Base-by-base conservation (phyloP, 2,113 vertebrate genomes). In the Ursus arctos region DNA sequence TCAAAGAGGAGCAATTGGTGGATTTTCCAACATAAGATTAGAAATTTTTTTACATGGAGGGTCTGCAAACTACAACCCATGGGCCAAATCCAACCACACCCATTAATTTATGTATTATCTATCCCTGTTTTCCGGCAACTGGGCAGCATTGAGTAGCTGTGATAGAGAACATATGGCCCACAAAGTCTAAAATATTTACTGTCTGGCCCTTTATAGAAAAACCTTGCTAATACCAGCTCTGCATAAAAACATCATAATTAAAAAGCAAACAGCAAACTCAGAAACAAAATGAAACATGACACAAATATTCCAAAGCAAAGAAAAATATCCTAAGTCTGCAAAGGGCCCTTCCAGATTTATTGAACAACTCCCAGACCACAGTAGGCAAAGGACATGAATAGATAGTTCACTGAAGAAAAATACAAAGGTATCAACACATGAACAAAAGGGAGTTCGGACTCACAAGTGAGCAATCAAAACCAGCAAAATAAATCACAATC, bases 71-170 rank as follows among this genome's bases (percentile, higher is more conserved):
- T 86, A 12, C 40, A 16, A 63, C 4, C 18, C 15, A 4, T 31
- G 21, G 65, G 40, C 31, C 24, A 65, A 71, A 87, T 13, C 59
- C 8, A 19, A 43, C 69, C 36, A n/a, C 0, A 6, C 43, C 43
- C 28, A 6, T 67, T 53, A 33, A 57, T 69, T 77, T 77, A 40
- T 22, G 22, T 22, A 65, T 65, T 6, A 31, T 61, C 16, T 94
- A 6, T 43, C 31, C 33, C 43, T 47, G 9, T 26, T 88, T 77
- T 49, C 33, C 2, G 14, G 36, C 57, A 65, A 33, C 11, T 4
- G 7, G 2, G 2, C 6, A n/a, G 49, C 0, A 2, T 12, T 55
- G 74, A 47, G 28, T n/a, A 28, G 9, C 22, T 77, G 6, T 0
- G 7, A 31, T 1, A 51, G 33, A 85, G 71, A 71, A 26, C 19